phyloP scores from a whole-genome alignment of 2,113 vertebrate genomes.

The Paramormyrops kingsleyae region DNA sequence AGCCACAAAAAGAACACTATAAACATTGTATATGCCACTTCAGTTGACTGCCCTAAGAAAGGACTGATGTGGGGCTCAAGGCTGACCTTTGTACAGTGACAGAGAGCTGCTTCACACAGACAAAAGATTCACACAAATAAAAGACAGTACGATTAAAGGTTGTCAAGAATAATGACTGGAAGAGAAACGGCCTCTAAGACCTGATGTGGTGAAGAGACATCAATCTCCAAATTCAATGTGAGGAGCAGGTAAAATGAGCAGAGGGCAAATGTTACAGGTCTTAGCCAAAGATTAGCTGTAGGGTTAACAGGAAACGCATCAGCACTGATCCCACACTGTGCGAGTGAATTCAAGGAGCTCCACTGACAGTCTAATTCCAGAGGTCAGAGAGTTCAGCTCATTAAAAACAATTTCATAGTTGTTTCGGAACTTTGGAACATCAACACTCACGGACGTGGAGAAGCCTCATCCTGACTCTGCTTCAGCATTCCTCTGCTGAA shows the following conservation, averaged over 20 bases:
- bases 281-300: neutral
- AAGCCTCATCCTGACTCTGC: neutral
- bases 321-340: neutral
- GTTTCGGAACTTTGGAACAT: neutral
- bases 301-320: neutral
- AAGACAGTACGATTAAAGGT: neutral
- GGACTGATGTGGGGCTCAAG: neutral
- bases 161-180: constrained; percentile 5
- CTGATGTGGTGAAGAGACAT: neutral
- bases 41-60: neutral
- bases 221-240: constrained; percentile 21
- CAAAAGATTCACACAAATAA: neutral
- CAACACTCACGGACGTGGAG: neutral
- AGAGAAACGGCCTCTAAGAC: neutral
- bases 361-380: neutral
- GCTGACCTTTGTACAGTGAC: neutral
- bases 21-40: neutral
- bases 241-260: neutral
- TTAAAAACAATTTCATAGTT: neutral
- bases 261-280: constrained; percentile 22
- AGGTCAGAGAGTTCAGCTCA: neutral
- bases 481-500: constrained; percentile 5
- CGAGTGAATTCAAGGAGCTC: neutral
- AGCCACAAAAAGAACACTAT: neutral
- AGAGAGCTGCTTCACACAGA: neutral